Evolutionary conservation across 2,888 invertebrate species (phyloP).

Genomic region (Agrilus cyanescens): DNA sequence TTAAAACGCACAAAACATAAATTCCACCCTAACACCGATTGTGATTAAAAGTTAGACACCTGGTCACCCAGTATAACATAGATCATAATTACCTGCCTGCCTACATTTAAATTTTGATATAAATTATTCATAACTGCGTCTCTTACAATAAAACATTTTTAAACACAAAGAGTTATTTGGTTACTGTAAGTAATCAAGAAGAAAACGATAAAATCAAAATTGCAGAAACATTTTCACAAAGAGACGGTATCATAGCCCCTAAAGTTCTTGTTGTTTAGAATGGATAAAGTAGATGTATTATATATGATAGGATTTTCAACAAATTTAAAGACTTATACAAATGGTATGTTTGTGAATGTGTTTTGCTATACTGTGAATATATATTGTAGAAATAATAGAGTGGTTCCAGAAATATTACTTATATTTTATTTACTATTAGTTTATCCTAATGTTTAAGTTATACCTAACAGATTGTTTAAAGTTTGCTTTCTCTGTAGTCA

Average conservation of each 20-base stretch:
- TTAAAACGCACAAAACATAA: too few relatives aligned
- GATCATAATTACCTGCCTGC: not conserved
- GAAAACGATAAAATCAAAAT: conserved; percentile 11
- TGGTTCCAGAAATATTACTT: conserved; percentile 4
- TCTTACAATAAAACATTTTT: conserved; percentile 7
- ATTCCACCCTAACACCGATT: too few relatives aligned
- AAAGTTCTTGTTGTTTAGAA: conserved; percentile 20
- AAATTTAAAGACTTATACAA: conserved; percentile 33
- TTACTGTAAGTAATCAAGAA: not conserved
- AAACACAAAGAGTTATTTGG: not conserved
- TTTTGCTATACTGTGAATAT: conserved; percentile 22
- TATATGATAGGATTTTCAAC: conserved; percentile 29
- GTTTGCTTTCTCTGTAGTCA: too few relatives aligned
- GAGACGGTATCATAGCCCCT: conserved; percentile 18
- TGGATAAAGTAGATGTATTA: conserved; percentile 22
- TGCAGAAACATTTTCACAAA: conserved; percentile 12
- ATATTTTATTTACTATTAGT: too few relatives aligned
- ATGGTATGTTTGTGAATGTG: conserved; percentile 28
- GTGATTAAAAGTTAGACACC: too few relatives aligned
- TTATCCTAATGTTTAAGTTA: too few relatives aligned
- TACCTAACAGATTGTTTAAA: too few relatives aligned
- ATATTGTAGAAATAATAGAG: conserved; percentile 11
- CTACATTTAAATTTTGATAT: not conserved
- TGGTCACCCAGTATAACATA: too few relatives aligned
- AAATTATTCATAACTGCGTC: conserved; percentile 10